phyloP scores from a whole-genome alignment of 2,888 invertebrate species.

The Crossocerus cetratus region DNA sequence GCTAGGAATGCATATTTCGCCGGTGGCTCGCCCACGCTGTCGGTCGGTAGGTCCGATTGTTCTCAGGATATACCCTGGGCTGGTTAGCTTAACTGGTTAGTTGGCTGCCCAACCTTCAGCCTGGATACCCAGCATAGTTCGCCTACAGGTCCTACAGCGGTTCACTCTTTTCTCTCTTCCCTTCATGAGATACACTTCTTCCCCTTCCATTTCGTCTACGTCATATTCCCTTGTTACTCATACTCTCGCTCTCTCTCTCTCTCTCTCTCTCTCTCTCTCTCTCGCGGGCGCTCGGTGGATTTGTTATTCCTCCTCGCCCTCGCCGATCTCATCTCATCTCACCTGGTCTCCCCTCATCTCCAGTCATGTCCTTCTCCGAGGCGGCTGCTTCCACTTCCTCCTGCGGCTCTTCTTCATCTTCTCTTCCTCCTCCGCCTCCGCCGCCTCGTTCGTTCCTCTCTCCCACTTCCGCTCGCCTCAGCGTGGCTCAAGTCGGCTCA shows the following conservation, averaged over 20 bases:
- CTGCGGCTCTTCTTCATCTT: conserved; percentile 25
- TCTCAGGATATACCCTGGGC: conserved; percentile 70
- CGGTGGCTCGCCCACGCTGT: conserved; percentile 69
- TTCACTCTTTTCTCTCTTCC: conserved; percentile 27
- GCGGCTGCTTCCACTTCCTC: conserved; percentile 31
- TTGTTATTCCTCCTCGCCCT: conserved; percentile 7
- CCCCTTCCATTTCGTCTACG: not conserved
- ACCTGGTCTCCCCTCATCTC: conserved; percentile 47
- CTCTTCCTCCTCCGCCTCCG: conserved; percentile 17
- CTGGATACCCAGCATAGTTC: conserved; percentile 75
- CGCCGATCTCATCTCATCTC: conserved; percentile 28
- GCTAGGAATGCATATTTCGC: conserved; percentile 70
- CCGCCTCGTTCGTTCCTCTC: conserved; percentile 4
- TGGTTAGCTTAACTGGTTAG: conserved; percentile 65
- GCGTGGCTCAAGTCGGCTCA: conserved; percentile 23
- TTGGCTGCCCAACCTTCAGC: conserved; percentile 72
- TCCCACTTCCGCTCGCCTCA: conserved; percentile 12
- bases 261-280: conserved; percentile 27
- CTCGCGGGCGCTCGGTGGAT: not conserved
- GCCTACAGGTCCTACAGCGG: conserved; percentile 70
- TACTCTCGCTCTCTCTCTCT: conserved; percentile 23
- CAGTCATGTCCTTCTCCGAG: conserved; percentile 20
- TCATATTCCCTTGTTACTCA: too few relatives aligned
- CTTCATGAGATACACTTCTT: conserved; percentile 14
- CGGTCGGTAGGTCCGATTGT: conserved; percentile 73